A percentile compares a stretch with the other conserved stretches of the same genome.
phyloP scores from a whole-genome alignment of 2,113 vertebrate genomes.

The Hemichromis elongatus region DNA sequence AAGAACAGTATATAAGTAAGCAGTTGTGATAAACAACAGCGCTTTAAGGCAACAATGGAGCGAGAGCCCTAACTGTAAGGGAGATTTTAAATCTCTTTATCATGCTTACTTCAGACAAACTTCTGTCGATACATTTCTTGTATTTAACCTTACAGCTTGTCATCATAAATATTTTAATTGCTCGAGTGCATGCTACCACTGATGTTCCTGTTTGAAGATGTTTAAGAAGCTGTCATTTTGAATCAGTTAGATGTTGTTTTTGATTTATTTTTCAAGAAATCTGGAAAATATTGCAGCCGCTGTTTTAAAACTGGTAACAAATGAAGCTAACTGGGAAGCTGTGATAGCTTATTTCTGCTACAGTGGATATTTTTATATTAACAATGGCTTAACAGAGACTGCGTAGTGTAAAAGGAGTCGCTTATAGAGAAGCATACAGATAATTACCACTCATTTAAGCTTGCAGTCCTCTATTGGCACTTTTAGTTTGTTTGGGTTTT shows the following conservation, averaged over 20 bases:
- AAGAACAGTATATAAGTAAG: slow-evolving; percentile 64
- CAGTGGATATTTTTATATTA: background rate
- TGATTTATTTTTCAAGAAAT: background rate
- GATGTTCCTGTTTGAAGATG: background rate
- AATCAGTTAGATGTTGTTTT: background rate
- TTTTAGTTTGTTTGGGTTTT: background rate
- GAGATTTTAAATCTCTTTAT: slow-evolving; percentile 43
- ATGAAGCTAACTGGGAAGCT: background rate
- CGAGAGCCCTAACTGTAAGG: slow-evolving; percentile 7
- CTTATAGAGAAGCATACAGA: background rate
- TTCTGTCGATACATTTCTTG: background rate
- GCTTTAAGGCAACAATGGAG: slow-evolving; percentile 49
- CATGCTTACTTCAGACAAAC: background rate
- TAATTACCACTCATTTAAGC: background rate
- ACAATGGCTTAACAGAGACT: background rate
- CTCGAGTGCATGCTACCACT: background rate
- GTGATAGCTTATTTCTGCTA: background rate
- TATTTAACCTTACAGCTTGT: slow-evolving; percentile 10
- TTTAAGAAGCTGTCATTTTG: background rate
- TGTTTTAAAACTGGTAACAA: background rate
- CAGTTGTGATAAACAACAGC: slow-evolving; percentile 67
- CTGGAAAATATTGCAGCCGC: background rate
- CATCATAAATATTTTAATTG: slow-evolving; percentile 12
- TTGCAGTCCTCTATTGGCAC: background rate
- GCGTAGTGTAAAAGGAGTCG: background rate